Percentiles rank a stretch among this genome's conserved stretches.
Conservation (phyloP, 1,140 invertebrate genomes). For the Diorhabda sublineata region DNA sequence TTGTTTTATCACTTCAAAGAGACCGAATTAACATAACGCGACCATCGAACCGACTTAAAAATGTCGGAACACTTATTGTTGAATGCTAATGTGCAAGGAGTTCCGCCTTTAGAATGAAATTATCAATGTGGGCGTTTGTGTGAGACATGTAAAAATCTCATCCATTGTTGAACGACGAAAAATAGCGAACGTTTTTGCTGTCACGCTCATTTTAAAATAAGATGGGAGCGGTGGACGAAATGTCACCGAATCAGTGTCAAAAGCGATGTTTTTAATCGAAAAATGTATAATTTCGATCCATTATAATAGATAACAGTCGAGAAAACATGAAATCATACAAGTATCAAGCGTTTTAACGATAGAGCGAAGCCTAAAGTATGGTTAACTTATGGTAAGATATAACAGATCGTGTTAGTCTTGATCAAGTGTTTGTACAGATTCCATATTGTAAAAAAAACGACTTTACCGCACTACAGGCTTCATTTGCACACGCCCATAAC, state of each 20-base stretch:
- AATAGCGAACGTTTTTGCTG: conserved; percentile 10
- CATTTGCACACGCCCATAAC: too few species aligned
- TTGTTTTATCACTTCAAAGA: conserved; percentile 3
- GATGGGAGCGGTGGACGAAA: not conserved
- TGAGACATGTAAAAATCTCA: conserved; percentile 10
- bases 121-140: conserved; percentile 11
- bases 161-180: conserved; percentile 11
- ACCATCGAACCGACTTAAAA: conserved; percentile 13
- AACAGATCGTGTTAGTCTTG: too few species aligned
- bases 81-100: conserved; percentile 14
- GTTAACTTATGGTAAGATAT: too few species aligned
- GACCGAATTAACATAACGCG: conserved; percentile 15
- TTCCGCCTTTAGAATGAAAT: conserved; percentile 9
- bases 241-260: not conserved
- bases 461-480: too few species aligned
- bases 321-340: too few species aligned
- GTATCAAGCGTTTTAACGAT: too few species aligned
- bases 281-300: too few species aligned
- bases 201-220: conserved; percentile 10
- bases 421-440: too few species aligned
- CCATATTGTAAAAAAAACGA: too few species aligned
- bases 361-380: too few species aligned
- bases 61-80: conserved; percentile 15
- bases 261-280: too few species aligned
- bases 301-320: too few species aligned